These are phyloP conservation scores for Cardiocondyla obscurior DNA, from an alignment of 1,140 invertebrate species.

Conservation along the genomic window DNA sequence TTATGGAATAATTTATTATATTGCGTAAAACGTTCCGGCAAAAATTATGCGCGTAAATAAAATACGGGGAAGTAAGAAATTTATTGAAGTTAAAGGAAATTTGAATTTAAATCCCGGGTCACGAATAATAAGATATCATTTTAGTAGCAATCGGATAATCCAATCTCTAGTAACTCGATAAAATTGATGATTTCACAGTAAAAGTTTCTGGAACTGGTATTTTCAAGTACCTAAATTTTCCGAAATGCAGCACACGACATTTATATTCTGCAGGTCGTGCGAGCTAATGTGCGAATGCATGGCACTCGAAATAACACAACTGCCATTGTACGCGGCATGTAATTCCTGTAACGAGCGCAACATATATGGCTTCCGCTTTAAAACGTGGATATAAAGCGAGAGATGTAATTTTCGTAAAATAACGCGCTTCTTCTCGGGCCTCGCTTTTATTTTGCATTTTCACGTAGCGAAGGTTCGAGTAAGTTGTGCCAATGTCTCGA, in stretches of 20 bases:
- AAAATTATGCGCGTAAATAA: not conserved
- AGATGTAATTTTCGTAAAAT: conserved; percentile 81
- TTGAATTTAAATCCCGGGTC: not conserved
- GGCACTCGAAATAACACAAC: conserved; percentile 75
- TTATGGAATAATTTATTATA: not conserved
- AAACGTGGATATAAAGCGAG: conserved; percentile 60
- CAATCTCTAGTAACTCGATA: not conserved
- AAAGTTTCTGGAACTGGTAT: not conserved
- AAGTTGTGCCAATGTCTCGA: conserved; percentile 70
- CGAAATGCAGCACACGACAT: not conserved
- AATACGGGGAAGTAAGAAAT: not conserved
- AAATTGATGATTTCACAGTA: not conserved
- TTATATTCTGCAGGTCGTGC: not conserved
- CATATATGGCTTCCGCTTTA: conserved; percentile 70
- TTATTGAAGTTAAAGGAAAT: not conserved
- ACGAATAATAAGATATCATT: not conserved
- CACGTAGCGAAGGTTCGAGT: conserved; percentile 63
- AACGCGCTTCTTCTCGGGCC: conserved; percentile 28
- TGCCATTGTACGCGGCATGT: conserved; percentile 66
- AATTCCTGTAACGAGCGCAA: conserved; percentile 72
- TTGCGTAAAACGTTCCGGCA: not conserved
- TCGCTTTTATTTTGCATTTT: conserved; percentile 24
- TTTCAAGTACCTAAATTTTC: conserved; percentile 7
- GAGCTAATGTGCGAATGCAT: conserved; percentile 2
- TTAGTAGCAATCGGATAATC: not conserved